Percentiles rank a stretch among this genome's conserved stretches.
These are phyloP conservation scores for Danionella cerebrum DNA, from an alignment of 2,113 vertebrate genomes.

Conservation along the genomic window DNA sequence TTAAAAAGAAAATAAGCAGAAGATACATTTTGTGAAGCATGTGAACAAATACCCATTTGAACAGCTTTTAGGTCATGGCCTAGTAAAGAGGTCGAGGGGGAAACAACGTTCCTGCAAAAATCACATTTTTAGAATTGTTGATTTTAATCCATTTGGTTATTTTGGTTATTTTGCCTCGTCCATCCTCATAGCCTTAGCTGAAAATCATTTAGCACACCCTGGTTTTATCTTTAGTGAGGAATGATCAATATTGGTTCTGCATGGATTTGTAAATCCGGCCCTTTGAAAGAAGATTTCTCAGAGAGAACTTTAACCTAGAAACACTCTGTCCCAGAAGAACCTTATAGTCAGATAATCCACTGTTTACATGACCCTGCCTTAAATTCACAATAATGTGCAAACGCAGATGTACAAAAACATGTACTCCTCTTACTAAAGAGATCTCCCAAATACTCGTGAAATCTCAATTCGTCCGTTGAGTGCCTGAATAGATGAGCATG, in stretches of 20 bases:
- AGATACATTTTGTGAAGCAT: not conserved
- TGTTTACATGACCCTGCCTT: not conserved
- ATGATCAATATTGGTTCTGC: too few species aligned
- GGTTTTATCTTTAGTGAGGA: too few species aligned
- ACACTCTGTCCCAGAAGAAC: not conserved
- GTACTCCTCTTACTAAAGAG: not conserved
- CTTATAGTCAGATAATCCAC: not conserved
- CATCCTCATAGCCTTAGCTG: not conserved
- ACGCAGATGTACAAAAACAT: not conserved
- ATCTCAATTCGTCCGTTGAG: slow-evolving; percentile 2
- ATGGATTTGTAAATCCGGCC: too few species aligned
- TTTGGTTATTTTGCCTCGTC: too few species aligned
- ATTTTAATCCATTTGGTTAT: not conserved
- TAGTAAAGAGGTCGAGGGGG: not conserved
- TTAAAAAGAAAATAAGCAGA: not conserved
- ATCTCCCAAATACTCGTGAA: slow-evolving; percentile 19
- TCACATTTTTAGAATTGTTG: not conserved
- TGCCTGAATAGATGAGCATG: not conserved
- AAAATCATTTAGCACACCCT: not conserved
- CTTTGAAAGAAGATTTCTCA: too few species aligned
- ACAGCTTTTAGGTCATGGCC: not conserved
- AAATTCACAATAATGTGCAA: not conserved
- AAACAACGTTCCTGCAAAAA: not conserved
- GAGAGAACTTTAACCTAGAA: not conserved
- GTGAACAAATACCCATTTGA: not conserved